Conservation (phyloP, 2,113 vertebrate genomes). For the Cyprinus carpio region DNA sequence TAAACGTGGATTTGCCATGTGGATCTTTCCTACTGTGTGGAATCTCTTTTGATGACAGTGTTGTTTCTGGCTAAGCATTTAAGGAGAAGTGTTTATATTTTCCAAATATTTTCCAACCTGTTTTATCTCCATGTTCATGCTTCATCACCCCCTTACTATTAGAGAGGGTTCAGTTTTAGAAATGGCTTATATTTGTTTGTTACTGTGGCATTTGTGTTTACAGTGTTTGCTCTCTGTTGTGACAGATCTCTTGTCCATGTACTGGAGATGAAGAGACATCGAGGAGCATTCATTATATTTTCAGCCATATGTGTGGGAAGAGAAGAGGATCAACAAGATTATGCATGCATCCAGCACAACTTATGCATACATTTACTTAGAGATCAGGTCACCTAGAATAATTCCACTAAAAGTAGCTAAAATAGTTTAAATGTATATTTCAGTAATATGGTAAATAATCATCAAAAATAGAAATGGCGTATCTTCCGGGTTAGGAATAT, state of each 20-base stretch:
- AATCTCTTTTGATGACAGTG: slow-evolving; percentile 32
- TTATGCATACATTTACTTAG: too few species aligned
- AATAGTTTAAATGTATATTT: too few species aligned
- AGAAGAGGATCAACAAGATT: too few species aligned
- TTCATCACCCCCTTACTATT: background rate
- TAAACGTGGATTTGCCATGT: slow-evolving; percentile 34
- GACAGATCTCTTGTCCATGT: slow-evolving; percentile 2
- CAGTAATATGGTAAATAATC: too few species aligned
- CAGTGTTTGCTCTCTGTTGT: background rate
- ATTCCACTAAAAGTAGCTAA: too few species aligned
- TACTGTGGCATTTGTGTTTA: background rate
- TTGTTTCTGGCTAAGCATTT: slow-evolving; percentile 35
- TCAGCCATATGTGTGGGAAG: too few species aligned
- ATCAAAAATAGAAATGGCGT: too few species aligned
- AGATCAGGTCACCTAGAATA: too few species aligned
- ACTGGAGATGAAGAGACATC: background rate
- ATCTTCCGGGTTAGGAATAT: too few species aligned
- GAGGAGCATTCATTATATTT: too few species aligned
- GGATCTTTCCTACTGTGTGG: slow-evolving; percentile 26
- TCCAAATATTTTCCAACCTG: slow-evolving; percentile 27
- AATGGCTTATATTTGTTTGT: background rate
- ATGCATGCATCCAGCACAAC: too few species aligned
- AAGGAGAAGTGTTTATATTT: slow-evolving; percentile 46
- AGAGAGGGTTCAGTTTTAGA: background rate
- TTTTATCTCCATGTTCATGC: background rate